Evolutionary conservation across 1,140 invertebrate species (phyloP), one percentile per base, ranked within the genome.

Genomic region (Teleopsis dalmanni): DNA sequence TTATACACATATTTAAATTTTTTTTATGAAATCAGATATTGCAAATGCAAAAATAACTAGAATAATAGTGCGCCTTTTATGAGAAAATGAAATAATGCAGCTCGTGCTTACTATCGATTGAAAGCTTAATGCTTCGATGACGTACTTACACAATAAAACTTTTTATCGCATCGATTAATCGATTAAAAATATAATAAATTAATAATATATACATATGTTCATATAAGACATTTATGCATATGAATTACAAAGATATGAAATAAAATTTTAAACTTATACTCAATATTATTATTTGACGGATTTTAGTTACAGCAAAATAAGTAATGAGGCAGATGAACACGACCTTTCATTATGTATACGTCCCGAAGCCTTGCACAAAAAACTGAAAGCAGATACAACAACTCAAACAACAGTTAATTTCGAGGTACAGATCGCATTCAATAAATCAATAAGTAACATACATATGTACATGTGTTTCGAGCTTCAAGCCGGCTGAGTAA

Each of bases 261-360:
- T 41, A 22, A 33, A 21, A 31, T 31, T 41, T 40, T 31, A n/a
- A 40, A 19, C 34, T 23, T 40, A 42, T 41, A 48, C 57, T 44
- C 47, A 34, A 56, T 56, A 47, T 43, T 49, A 48, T 33, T 45
- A 23, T 35, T 36, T 54, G n/a, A 19, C 34, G 52, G 57, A 48
- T 65, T 68, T 43, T 59, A 69, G 65, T 59, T 69, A 54, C 63
- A 53, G 64, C 47, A 61, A 69, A 52, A 55, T 62, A 48, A 58
- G 57, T 37, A 57, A 57, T 54, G 59, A 59, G 36, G 56, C 58
- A 25, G 59, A 65, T 43, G 62, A 69, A 54, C n/a, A n/a, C n/a
- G n/a, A n/a, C n/a, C 55, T 69, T 54, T 51, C 61, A 48, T 56
- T 66, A 48, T 69, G 65, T 53, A 66, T 69, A 40, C 65, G 56